Evolutionary conservation across 2,888 invertebrate species (phyloP).

Genomic region (Drosophila prolongata): DNA sequence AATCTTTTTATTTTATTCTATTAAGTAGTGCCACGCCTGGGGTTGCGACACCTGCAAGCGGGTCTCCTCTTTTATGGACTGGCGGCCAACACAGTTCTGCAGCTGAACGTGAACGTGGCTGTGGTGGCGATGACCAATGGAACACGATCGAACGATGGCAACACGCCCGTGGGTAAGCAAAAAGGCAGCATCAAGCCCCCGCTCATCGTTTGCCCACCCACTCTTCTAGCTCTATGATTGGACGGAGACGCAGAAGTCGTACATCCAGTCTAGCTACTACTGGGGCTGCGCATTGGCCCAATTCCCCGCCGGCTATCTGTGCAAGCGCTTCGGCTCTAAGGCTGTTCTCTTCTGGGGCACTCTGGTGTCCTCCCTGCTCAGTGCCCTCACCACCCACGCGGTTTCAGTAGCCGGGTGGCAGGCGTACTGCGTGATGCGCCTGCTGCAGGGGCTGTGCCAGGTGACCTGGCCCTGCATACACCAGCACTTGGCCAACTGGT

Average conservation of each 20-base stretch:
- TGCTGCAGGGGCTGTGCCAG: slow-evolving; percentile 89
- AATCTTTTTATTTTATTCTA: not conserved
- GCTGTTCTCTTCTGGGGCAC: slow-evolving; percentile 86
- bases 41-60: slow-evolving; percentile 88
- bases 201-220: slow-evolving; percentile 5
- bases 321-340: slow-evolving; percentile 88
- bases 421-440: slow-evolving; percentile 86
- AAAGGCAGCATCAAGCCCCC: slow-evolving; percentile 3
- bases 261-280: slow-evolving; percentile 90
- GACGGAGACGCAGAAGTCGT: slow-evolving; percentile 85
- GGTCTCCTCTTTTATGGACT: slow-evolving; percentile 87
- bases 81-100: slow-evolving; percentile 87
- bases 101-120: slow-evolving; percentile 90
- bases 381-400: slow-evolving; percentile 88
- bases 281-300: slow-evolving; percentile 89
- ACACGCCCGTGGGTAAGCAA: slow-evolving; percentile 76
- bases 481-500: slow-evolving; percentile 89
- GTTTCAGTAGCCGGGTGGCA: slow-evolving; percentile 88
- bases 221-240: slow-evolving; percentile 80
- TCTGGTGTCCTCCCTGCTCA: slow-evolving; percentile 88
- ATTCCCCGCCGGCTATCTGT: slow-evolving; percentile 88
- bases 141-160: slow-evolving; percentile 69
- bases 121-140: slow-evolving; percentile 90
- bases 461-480: slow-evolving; percentile 88
- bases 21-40: slow-evolving; percentile 80